Evolutionary conservation across 2,113 vertebrate species (phyloP).

Genomic region (Zootoca vivipara): DNA sequence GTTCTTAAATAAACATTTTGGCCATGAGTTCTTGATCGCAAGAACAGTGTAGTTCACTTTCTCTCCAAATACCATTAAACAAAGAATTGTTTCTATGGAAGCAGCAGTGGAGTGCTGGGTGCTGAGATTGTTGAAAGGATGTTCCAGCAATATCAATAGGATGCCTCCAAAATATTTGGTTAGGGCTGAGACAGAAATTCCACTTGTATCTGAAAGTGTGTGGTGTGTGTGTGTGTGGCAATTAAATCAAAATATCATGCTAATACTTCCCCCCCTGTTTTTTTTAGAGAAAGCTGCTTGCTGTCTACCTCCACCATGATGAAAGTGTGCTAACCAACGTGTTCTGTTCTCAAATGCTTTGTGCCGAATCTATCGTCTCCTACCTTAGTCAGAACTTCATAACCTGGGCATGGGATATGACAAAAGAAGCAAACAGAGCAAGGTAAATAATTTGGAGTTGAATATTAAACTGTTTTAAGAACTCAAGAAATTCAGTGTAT

Average conservation of each 20-base stretch:
- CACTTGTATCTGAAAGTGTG: not conserved
- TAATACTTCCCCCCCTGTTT: constrained; percentile 54
- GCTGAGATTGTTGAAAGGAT: not conserved
- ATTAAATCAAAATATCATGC: constrained; percentile 30
- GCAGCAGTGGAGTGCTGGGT: not conserved
- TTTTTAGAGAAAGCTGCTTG: constrained; percentile 97
- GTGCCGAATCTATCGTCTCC: constrained; percentile 97
- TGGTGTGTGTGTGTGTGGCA: not conserved
- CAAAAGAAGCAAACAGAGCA: constrained; percentile 97
- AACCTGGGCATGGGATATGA: constrained; percentile 99
- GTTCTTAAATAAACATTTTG: not conserved
- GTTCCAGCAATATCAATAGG: not conserved
- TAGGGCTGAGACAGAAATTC: not conserved
- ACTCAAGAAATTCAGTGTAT: not conserved
- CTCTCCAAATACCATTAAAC: not conserved
- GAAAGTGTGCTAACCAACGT: constrained; percentile 98
- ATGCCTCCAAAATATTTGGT: not conserved
- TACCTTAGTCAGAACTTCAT: constrained; percentile 99
- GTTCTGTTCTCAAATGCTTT: constrained; percentile 99
- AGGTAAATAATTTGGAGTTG: constrained; percentile 78
- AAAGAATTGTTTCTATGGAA: not conserved
- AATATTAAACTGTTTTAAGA: constrained; percentile 30
- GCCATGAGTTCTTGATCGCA: constrained; percentile 7
- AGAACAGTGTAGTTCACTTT: not conserved
- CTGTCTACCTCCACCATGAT: constrained; percentile 99